Evolutionary conservation across 2,113 vertebrate species (phyloP).

Genomic region (Gavia stellata): DNA sequence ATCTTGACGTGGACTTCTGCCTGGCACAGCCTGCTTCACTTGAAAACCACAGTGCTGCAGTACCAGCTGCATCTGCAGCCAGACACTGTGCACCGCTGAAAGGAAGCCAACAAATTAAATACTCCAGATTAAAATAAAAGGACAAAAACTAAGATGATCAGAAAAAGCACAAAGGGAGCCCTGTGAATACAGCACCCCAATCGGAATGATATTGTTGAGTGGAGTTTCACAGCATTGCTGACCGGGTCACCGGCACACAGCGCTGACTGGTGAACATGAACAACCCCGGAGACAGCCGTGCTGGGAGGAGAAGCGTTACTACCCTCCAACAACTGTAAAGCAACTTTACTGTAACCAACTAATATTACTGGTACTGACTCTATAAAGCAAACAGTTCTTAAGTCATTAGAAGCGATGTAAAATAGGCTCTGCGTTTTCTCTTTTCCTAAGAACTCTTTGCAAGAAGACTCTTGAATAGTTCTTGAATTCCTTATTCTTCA

Average conservation of each 20-base stretch:
- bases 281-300: background rate
- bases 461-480: background rate
- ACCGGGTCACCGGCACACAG: background rate
- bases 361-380: background rate
- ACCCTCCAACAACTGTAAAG: background rate
- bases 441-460: background rate
- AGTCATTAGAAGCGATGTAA: background rate
- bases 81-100: background rate
- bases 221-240: background rate
- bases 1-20: background rate
- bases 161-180: background rate
- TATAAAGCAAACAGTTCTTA: background rate
- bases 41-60: background rate
- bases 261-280: background rate
- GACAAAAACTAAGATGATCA: background rate
- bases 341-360: background rate
- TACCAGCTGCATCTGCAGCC: background rate
- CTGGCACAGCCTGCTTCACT: background rate
- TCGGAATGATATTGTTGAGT: background rate
- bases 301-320: background rate
- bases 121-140: background rate
- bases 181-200: background rate
- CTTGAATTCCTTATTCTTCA: background rate
- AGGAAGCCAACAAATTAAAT: background rate
- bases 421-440: background rate